phyloP scores from a whole-genome alignment of 2,113 vertebrate genomes.

The Piaya cayana region DNA sequence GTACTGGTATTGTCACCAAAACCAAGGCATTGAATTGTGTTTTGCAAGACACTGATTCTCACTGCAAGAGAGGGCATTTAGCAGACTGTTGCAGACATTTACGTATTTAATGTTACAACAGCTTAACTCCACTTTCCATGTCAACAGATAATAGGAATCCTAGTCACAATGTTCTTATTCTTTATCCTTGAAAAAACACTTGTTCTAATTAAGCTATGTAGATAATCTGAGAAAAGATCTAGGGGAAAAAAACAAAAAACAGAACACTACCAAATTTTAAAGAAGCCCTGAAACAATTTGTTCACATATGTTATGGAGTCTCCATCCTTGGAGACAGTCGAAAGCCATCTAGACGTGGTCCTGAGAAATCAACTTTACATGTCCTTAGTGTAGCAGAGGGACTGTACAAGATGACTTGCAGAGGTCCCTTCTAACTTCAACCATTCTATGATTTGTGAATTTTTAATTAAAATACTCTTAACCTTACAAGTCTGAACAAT shows the following conservation, averaged over 20 bases:
- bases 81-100: background rate
- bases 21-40: background rate
- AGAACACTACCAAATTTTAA: background rate
- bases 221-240: background rate
- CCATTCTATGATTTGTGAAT: background rate
- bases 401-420: background rate
- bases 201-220: background rate
- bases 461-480: background rate
- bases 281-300: background rate
- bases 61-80: background rate
- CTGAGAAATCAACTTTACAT: background rate
- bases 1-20: background rate
- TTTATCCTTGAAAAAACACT: background rate
- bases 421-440: background rate
- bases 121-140: background rate
- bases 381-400: background rate
- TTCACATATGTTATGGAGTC: background rate
- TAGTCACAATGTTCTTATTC: background rate
- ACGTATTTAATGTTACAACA: background rate
- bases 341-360: background rate
- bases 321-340: background rate
- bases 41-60: background rate
- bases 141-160: background rate
- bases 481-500: fast-evolving
- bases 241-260: fast-evolving